Percentiles rank a stretch among this genome's conserved stretches.
Evolutionary conservation across 2,888 invertebrate species (phyloP).

Genomic region (Liopterus haemorrhoidalis): DNA sequence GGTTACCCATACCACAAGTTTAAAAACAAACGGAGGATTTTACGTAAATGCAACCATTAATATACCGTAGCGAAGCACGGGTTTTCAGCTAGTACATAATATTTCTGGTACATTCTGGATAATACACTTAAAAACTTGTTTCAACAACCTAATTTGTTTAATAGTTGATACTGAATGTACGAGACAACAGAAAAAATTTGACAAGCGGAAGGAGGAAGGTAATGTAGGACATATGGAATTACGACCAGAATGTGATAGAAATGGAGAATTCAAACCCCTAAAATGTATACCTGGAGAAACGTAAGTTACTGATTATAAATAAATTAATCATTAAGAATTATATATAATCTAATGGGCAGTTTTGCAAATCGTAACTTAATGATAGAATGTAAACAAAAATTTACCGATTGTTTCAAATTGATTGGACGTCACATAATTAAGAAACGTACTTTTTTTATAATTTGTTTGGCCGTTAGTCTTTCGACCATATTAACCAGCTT

Average conservation of each 20-base stretch:
- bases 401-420: neutral
- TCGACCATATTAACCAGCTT: too few relatives aligned
- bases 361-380: too few relatives aligned
- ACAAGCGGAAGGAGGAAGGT: conserved; percentile 47
- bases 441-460: neutral
- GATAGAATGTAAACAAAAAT: too few relatives aligned
- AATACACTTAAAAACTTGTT: neutral
- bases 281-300: conserved; percentile 62
- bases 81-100: too few relatives aligned
- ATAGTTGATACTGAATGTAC: conserved; percentile 40
- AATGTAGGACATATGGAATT: conserved; percentile 51
- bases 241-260: conserved; percentile 57
- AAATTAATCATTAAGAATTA: neutral
- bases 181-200: conserved; percentile 45
- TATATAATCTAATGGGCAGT: neutral
- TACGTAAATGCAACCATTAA: too few relatives aligned
- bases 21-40: too few relatives aligned
- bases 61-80: too few relatives aligned
- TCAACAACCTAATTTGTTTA: conserved; percentile 1
- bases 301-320: conserved; percentile 45
- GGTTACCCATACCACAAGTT: too few relatives aligned
- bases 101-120: too few relatives aligned
- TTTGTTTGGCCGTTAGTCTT: too few relatives aligned
- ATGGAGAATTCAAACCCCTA: conserved; percentile 53
- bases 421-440: neutral